phyloP scores from a whole-genome alignment of 2,888 invertebrate species.

The Scaptomyza polygonia region DNA sequence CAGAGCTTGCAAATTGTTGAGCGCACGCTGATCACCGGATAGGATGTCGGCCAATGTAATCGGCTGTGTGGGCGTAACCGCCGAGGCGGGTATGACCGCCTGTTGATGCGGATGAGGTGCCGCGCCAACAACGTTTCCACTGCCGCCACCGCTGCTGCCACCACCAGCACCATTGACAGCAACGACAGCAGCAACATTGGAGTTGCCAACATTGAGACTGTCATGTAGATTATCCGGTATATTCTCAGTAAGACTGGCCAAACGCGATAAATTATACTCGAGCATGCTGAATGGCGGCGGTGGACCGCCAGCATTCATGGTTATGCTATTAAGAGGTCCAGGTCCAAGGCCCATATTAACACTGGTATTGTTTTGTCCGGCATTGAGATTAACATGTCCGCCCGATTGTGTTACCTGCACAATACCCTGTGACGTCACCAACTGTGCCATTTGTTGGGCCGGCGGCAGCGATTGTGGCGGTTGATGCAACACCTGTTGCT shows the following conservation, averaged over 20 bases:
- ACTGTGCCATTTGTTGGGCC: constrained; percentile 50
- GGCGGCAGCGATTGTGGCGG: constrained; percentile 45
- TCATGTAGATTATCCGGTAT: constrained; percentile 85
- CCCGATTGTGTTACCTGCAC: constrained; percentile 50
- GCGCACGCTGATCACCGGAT: constrained; percentile 90
- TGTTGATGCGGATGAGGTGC: constrained; percentile 65
- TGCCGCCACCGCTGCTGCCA: not conserved
- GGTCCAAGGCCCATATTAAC: constrained; percentile 61
- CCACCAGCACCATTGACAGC: constrained; percentile 27
- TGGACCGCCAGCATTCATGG: constrained; percentile 74
- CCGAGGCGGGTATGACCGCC: constrained; percentile 82
- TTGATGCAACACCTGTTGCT: constrained; percentile 38
- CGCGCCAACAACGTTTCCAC: constrained; percentile 10
- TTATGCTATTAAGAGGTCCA: constrained; percentile 64
- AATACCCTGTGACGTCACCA: constrained; percentile 63
- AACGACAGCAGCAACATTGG: constrained; percentile 37
- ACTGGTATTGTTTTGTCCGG: constrained; percentile 41
- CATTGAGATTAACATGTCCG: constrained; percentile 61
- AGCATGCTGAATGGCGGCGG: constrained; percentile 88
- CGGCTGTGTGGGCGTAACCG: constrained; percentile 86
- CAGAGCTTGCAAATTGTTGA: constrained; percentile 94
- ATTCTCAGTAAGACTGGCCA: constrained; percentile 92
- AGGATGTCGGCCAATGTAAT: constrained; percentile 92
- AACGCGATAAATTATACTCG: constrained; percentile 93
- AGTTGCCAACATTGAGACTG: constrained; percentile 72